Base-by-base conservation (phyloP, 2,113 vertebrate species). In the Cryptomyrus ogoouensis region DNA sequence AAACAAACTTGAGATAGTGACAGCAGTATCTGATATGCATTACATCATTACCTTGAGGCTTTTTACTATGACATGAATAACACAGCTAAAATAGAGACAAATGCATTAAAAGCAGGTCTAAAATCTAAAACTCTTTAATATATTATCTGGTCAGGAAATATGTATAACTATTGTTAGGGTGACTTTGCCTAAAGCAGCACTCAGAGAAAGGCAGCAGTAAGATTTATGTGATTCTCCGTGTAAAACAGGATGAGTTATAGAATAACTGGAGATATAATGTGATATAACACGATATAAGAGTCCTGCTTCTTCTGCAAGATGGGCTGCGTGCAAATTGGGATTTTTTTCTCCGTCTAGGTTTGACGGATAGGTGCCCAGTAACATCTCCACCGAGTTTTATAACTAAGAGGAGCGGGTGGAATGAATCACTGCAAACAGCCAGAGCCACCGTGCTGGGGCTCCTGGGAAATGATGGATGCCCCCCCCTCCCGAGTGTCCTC, bases 201-300 rank as follows among this genome's bases (percentile, higher is more conserved):
- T 77, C 66, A 90, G 19, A 88, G 92, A 91, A 90, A 88, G 83
- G 89, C 87, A 91, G 89, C 93, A 91, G 87, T 92, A 42, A 39
- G 13, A 80, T 80, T 17, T 80, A 80, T 80, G 8, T 19, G 15
- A 80, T 19, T 80, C 74, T 92, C 95, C 93, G 92, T 95, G 95
- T 94, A 96, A 96, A 96, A 94, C 93, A 95, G 94, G 94, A 94
- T 94, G 92, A 90, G 91, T 27, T 94, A 93, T 91, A 92, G 89
- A 91, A 89, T 94, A 92, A 93, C 88, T 74, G 74, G 90, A 89
- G 85, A 80, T 66, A 35, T 66, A 47, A 50, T 90, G 21, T 35
- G 1, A 31, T 87, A 13, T 39, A 50, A 84, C 39, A 8, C 24
- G 0, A 31, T 7, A 83, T 46, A 10, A 70, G 42, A 77, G 46